Percentiles rank a stretch among this genome's conserved stretches.
Conservation (phyloP, 2,888 invertebrate genomes). For the Platycnemis pennipes region DNA sequence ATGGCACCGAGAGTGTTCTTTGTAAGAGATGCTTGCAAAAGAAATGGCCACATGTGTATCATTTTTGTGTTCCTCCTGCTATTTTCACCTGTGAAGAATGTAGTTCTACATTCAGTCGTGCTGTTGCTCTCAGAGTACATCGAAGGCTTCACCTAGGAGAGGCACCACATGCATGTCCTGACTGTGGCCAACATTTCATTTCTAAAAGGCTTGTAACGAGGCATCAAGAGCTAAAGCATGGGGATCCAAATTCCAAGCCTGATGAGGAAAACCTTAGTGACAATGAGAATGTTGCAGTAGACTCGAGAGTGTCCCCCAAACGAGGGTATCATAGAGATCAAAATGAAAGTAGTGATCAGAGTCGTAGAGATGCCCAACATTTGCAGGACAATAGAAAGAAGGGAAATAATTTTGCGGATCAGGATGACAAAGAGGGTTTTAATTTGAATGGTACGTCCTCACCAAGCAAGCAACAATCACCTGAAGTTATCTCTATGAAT, state of each 20-base stretch:
- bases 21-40: slow-evolving; percentile 93
- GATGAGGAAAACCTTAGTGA: slow-evolving; percentile 72
- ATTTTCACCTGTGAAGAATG: slow-evolving; percentile 92
- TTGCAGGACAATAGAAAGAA: slow-evolving; percentile 72
- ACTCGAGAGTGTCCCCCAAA: slow-evolving; percentile 62
- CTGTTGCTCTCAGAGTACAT: slow-evolving; percentile 91
- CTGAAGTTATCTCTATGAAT: slow-evolving; percentile 69
- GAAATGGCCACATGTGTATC: slow-evolving; percentile 95
- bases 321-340: slow-evolving; percentile 71
- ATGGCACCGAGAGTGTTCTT: slow-evolving; percentile 92
- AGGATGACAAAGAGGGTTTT: slow-evolving; percentile 74
- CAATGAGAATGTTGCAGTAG: slow-evolving; percentile 68
- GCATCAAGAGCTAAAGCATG: slow-evolving; percentile 84
- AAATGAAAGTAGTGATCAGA: slow-evolving; percentile 72
- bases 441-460: slow-evolving; percentile 67
- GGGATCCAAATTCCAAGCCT: slow-evolving; percentile 76
- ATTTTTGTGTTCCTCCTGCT: slow-evolving; percentile 91
- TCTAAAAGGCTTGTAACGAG: slow-evolving; percentile 89
- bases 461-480: background rate
- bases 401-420: slow-evolving; percentile 70
- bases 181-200: slow-evolving; percentile 90
- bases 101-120: slow-evolving; percentile 86
- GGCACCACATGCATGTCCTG: slow-evolving; percentile 86
- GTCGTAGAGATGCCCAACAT: slow-evolving; percentile 72
- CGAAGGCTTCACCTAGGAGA: slow-evolving; percentile 89